Conservation (phyloP, 2,113 vertebrate species). For the Egretta garzetta region DNA sequence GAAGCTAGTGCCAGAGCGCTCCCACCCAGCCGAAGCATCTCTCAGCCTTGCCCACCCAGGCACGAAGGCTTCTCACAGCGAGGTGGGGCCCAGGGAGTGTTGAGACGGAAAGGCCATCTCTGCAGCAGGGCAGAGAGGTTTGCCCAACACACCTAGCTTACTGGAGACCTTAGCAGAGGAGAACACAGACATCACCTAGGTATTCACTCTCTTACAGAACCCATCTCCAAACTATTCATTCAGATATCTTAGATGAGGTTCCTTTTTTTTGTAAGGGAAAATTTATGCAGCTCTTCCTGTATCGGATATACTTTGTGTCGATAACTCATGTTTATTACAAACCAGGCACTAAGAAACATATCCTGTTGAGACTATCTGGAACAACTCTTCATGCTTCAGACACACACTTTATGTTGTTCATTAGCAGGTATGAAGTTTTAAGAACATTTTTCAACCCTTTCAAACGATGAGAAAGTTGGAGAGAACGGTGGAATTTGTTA, state of each 20-base stretch:
- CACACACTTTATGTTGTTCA: neutral
- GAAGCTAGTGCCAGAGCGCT: neutral
- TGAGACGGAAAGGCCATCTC: neutral
- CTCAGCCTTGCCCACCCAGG: neutral
- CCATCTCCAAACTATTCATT: neutral
- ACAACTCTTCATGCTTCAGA: neutral
- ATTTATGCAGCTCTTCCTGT: neutral
- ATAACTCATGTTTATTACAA: neutral
- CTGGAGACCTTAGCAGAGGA: neutral
- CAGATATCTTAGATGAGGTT: neutral
- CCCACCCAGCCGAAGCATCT: neutral
- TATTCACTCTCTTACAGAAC: neutral
- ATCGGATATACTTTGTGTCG: neutral
- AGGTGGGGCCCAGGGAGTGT: neutral
- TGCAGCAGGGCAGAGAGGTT: neutral
- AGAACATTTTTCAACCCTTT: neutral
- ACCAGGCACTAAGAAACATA: neutral
- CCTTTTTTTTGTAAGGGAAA: neutral
- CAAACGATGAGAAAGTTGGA: neutral
- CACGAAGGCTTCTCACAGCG: neutral
- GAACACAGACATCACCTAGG: neutral
- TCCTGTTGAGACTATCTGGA: neutral
- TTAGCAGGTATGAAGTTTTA: neutral
- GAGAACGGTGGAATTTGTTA: neutral
- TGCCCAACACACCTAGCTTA: neutral